Evolutionary conservation across 2,888 invertebrate species (phyloP).

Genomic region (Cantharis rufa): DNA sequence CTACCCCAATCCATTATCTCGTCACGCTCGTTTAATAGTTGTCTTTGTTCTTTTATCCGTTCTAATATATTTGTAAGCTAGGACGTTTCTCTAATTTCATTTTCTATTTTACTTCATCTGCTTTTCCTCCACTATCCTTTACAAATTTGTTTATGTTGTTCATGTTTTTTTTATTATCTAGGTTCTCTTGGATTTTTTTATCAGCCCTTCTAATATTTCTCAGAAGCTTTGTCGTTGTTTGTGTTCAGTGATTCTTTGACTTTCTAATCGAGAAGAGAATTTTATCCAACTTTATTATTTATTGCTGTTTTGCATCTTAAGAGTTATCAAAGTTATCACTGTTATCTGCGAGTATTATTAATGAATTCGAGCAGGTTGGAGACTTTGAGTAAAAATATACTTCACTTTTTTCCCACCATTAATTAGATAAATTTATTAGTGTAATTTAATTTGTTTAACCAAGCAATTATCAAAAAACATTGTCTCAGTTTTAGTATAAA

Average conservation of each 20-base stretch:
- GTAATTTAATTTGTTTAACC: background rate
- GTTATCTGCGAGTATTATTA: background rate
- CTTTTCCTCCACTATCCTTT: background rate
- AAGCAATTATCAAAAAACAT: background rate
- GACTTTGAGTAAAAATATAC: background rate
- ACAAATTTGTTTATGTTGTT: background rate
- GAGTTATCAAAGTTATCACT: background rate
- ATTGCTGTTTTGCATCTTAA: background rate
- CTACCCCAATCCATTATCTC: background rate
- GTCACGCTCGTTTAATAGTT: background rate
- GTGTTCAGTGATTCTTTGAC: background rate
- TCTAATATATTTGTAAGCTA: background rate
- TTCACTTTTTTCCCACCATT: background rate
- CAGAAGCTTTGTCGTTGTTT: background rate
- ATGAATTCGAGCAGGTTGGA: background rate
- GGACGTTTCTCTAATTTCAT: background rate
- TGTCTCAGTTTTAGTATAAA: background rate
- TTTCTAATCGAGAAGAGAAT: background rate
- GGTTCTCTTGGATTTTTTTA: background rate
- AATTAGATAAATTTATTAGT: background rate
- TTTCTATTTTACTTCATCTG: background rate
- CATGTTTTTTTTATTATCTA: background rate
- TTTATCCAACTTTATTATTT: background rate
- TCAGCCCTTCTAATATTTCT: background rate
- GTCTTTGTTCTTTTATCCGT: background rate